Evolutionary conservation across 2,888 invertebrate genomes (phyloP), one percentile per base, ranked within the genome.

Genomic region (Autographa gamma): DNA sequence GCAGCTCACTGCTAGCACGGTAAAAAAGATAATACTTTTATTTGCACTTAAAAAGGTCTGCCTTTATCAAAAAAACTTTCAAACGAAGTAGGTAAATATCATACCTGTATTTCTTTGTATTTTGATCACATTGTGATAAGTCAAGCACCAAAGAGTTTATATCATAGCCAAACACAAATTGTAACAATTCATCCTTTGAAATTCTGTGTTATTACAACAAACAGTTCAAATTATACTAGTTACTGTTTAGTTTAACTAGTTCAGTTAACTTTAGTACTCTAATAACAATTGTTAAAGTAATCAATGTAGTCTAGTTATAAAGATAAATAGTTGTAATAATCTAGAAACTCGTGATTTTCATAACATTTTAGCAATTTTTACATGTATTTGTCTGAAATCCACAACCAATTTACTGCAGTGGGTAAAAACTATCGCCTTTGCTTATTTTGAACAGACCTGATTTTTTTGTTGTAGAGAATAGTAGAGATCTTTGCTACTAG

Each of bases 161-260:
- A 58, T 32, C 25, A 59, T 31, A 19, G 59, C n/a, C 58, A 54
- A 18, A 61, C 52, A 54, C 32, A 66, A 62, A 73, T 48, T 31
- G 18, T 59, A 60, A 25, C 48, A 14, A 54, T 62, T 48, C 58
- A 67, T 58, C 60, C 52, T 73, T 70, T 63, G 19, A 16, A 38
- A 66, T 58, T 59, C 63, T 78, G 68, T 81, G 66, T 78, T 70
- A 69, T 25, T 43, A 78, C 61, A 66, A 66, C 63, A 70, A 79
- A 81, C 71, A 73, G 19, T 62, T 18, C 7, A 38, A 65, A 74
- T 80, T 76, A 63, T 62, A 70, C 76, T 73, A 78, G 79, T 80
- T 76, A 69, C 64, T 79, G 60, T 75, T 73, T 71, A 77, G 74
- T 82, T 82, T 77, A 75, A 72, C 72, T 74, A 78, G 52, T 67